Evolutionary conservation across 2,888 invertebrate genomes (phyloP).

Genomic region (Hirtodrosophila cameraria): DNA sequence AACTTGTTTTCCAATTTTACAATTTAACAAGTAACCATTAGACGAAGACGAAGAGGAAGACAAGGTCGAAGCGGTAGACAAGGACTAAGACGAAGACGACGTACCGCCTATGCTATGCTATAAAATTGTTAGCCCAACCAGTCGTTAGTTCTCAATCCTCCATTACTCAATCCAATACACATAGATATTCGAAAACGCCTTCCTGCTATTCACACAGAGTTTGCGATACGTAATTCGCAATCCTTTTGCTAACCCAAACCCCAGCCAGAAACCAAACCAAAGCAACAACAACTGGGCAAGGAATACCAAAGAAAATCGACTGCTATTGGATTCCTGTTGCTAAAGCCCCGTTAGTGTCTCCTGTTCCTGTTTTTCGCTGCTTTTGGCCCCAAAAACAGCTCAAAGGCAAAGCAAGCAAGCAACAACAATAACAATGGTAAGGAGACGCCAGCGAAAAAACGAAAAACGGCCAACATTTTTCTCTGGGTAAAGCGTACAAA

Average conservation of each 20-base stretch:
- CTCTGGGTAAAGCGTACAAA: constrained; percentile 78
- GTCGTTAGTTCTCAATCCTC: constrained; percentile 65
- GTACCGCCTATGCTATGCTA: constrained; percentile 11
- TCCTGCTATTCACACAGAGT: constrained; percentile 7
- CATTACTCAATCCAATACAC: constrained; percentile 10
- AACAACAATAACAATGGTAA: constrained; percentile 45
- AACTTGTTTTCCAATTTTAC: constrained; percentile 83
- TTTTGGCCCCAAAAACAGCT: constrained; percentile 23
- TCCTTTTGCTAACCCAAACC: constrained; percentile 67
- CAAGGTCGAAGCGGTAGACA: constrained; percentile 1
- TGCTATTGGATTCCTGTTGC: constrained; percentile 72
- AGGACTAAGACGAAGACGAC: constrained; percentile 6
- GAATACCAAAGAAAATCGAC: constrained; percentile 79
- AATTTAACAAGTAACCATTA: constrained; percentile 82
- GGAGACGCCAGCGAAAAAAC: constrained; percentile 34
- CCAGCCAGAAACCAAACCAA: constrained; percentile 25
- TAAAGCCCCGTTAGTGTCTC: constrained; percentile 37
- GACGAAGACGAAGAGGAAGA: constrained; percentile 34
- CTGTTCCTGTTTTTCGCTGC: constrained; percentile 25
- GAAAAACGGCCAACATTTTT: constrained; percentile 52
- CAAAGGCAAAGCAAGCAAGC: constrained; percentile 36
- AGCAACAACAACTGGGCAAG: constrained; percentile 41
- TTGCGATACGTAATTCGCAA: constrained; percentile 60
- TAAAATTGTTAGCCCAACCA: too few relatives aligned
- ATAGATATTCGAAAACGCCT: too few relatives aligned